Base-by-base conservation (phyloP, 2,113 vertebrate genomes). In the Aspiorhynchus laticeps region DNA sequence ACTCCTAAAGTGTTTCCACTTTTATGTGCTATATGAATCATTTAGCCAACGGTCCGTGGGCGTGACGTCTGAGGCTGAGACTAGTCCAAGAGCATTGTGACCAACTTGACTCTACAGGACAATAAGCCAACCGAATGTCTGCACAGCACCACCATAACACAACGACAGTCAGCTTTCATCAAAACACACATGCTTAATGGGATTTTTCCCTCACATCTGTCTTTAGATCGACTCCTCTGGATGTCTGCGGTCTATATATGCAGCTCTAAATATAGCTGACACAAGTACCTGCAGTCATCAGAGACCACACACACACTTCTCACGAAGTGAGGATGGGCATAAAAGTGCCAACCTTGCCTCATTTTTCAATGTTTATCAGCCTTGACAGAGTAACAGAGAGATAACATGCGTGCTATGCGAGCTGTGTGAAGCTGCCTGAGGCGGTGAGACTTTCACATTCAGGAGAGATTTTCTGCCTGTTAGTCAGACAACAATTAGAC, bases 241-340 rank as follows among this genome's bases (percentile, higher is more conserved):
- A 73, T 73, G 85, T 74, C 46, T 83, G 59, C 67, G 15, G 65
- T 46, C 61, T 83, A 78, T 86, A 73, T 51, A 63, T 75, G n/a
- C 5, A 53, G 65, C 26, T 61, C 51, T 86, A 80, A 88, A 88
- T 86, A 83, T 53, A 84, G 31, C 78, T 59, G 84, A 65, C 69
- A 74, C 36, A 69, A 84, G 87, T 28, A 63, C 73, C 80, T 56
- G 33, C 48, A 67, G 26, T 74, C 51, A 43, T 82, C 77, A 56
- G 73, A 71, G 63, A 65, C 33, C 21, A 2, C 41, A 46, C 74
- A n/a, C n/a, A 31, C 59, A 31, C 80, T 11, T 48, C 51, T 73
- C 74, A 51, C 8, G 19, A 61, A 77, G 24, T 77, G 56, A 43
- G 28, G 21, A 75, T 33, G 33, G 59, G 43, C 28, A 69, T 80